These are phyloP conservation scores for Parus major DNA, from an alignment of 2,113 vertebrate species.

Conservation along the genomic window DNA sequence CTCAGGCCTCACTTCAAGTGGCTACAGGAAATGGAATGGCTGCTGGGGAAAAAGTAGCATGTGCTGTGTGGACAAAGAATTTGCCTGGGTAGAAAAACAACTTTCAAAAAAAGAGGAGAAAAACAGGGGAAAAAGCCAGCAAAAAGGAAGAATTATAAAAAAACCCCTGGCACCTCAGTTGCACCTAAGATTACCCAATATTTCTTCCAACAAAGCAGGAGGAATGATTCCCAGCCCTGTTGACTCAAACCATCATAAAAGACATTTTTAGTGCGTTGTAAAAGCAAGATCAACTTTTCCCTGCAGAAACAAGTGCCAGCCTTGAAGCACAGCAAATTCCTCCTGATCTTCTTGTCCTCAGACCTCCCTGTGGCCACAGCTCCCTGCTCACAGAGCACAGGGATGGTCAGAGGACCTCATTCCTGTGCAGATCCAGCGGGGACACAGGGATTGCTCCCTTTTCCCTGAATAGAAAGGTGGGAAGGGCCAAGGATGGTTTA, in stretches of 20 bases:
- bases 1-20: not conserved
- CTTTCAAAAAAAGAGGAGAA: not conserved
- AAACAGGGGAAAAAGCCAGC: rapidly evolving
- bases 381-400: not conserved
- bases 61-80: not conserved
- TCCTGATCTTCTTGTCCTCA: not conserved
- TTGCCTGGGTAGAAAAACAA: not conserved
- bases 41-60: not conserved
- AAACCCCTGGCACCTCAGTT: not conserved
- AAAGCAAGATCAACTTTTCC: not conserved
- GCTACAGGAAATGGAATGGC: not conserved
- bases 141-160: not conserved
- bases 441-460: not conserved
- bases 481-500: rapidly evolving
- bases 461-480: rapidly evolving
- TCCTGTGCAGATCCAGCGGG: not conserved
- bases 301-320: not conserved
- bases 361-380: not conserved
- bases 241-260: not conserved
- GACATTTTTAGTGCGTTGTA: not conserved
- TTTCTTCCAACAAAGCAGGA: not conserved
- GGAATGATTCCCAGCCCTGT: not conserved
- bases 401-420: rapidly evolving
- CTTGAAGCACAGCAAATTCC: not conserved
- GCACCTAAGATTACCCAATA: not conserved